phyloP scores from a whole-genome alignment of 1,140 invertebrate species.

The Brachionus rubens region DNA sequence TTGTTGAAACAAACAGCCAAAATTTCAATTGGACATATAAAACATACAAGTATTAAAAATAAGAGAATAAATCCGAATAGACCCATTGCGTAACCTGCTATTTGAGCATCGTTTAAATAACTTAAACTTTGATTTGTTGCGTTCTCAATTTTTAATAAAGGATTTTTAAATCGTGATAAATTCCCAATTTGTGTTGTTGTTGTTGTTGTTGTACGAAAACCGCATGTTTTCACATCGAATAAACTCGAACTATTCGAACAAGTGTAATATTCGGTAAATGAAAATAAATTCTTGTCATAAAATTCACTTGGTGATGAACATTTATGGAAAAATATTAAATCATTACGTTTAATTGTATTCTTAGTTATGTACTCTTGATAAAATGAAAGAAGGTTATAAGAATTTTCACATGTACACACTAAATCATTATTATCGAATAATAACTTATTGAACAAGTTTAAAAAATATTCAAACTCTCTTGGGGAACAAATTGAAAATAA shows the following conservation, averaged over 20 bases:
- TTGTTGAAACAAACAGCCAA: slow-evolving; percentile 21
- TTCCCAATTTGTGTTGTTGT: neutral
- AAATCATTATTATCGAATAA: slow-evolving; percentile 1
- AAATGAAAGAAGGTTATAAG: slow-evolving; percentile 21
- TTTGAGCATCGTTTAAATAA: slow-evolving; percentile 18
- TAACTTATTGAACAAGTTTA: slow-evolving; percentile 17
- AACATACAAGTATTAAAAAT: slow-evolving; percentile 5
- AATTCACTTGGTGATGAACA: slow-evolving; percentile 16
- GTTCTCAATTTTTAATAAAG: neutral
- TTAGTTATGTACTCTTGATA: slow-evolving; percentile 7
- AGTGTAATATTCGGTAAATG: slow-evolving; percentile 11
- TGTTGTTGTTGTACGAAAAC: neutral
- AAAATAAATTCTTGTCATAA: neutral
- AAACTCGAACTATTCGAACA: neutral
- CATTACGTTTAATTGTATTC: neutral
- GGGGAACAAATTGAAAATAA: neutral
- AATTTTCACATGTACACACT: neutral
- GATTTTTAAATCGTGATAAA: neutral
- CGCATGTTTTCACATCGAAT: neutral
- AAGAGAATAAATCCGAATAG: slow-evolving; percentile 15
- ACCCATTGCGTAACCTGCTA: slow-evolving; percentile 27
- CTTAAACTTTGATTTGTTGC: neutral
- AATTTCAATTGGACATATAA: slow-evolving; percentile 30
- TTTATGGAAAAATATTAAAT: neutral
- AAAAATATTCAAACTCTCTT: slow-evolving; percentile 24